Conservation (phyloP, 2,888 invertebrate genomes). For the Cremastinae sp. region DNA sequence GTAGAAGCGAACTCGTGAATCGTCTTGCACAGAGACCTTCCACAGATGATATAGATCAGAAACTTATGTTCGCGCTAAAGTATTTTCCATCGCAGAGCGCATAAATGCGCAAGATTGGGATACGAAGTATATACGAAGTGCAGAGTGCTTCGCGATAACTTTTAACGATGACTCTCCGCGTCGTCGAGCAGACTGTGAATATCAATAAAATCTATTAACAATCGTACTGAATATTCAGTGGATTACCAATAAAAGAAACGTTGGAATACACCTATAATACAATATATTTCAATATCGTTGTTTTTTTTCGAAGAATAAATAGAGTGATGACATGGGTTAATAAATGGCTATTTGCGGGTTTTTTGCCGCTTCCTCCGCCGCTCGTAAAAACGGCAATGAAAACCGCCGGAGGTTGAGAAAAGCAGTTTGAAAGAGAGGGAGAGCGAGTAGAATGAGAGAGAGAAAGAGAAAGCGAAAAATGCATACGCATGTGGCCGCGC, state of each 20-base stretch:
- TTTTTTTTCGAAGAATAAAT: constrained; percentile 35
- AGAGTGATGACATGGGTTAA: constrained; percentile 52
- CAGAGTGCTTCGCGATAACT: constrained; percentile 11
- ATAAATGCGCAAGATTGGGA: constrained; percentile 33
- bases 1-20: constrained; percentile 30
- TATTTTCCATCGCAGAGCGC: constrained; percentile 26
- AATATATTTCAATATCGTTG: neutral
- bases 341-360: constrained; percentile 45
- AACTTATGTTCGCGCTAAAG: constrained; percentile 53
- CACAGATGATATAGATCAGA: constrained; percentile 23
- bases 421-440: constrained; percentile 34
- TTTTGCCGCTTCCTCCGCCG: constrained; percentile 26
- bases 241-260: constrained; percentile 11
- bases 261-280: neutral
- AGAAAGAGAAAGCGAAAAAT: constrained; percentile 20
- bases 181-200: constrained; percentile 11
- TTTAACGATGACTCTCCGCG: constrained; percentile 9
- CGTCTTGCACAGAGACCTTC: neutral
- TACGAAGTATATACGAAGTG: constrained; percentile 1
- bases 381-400: constrained; percentile 50
- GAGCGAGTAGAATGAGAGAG: neutral
- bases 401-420: constrained; percentile 48
- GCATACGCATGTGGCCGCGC: constrained; percentile 43
- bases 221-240: constrained; percentile 17
- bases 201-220: constrained; percentile 36